A percentile compares a stretch with the other conserved stretches of the same genome.
Conservation (phyloP, 2,888 invertebrate genomes). For the Odontocolon sp. region DNA sequence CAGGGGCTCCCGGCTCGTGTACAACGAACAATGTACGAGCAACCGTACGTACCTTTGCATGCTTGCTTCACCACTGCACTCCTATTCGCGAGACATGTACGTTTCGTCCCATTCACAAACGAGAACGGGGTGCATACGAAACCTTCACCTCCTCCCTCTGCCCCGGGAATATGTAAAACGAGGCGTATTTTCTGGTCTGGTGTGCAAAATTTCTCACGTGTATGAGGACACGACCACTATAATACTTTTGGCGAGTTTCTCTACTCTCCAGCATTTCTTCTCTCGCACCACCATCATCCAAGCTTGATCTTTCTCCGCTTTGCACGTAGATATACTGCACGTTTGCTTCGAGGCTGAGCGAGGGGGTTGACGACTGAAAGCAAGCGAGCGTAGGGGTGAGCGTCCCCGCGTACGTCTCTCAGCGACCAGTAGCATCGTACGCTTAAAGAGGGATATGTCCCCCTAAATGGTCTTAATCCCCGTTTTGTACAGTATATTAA, state of each 20-base stretch:
- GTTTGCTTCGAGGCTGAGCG: no score
- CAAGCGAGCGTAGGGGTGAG: no score
- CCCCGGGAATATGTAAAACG: slow-evolving; percentile 66
- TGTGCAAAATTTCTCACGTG: slow-evolving; percentile 1
- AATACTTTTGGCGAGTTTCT: no score
- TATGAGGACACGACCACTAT: not conserved
- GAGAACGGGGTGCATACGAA: slow-evolving; percentile 35
- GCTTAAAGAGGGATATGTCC: not conserved
- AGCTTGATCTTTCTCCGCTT: no score
- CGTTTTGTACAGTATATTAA: not conserved
- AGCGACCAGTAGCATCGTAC: no score
- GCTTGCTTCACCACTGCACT: slow-evolving; percentile 2
- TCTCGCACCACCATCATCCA: no score
- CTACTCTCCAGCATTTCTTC: no score
- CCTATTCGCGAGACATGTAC: slow-evolving; percentile 8
- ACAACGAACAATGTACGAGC: slow-evolving; percentile 31
- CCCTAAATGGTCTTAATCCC: not conserved
- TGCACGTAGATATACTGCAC: no score
- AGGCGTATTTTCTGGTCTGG: slow-evolving; percentile 54
- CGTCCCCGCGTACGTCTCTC: no score
- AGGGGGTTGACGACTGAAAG: no score
- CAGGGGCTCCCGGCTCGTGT: slow-evolving; percentile 4
- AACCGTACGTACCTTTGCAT: slow-evolving; percentile 21
- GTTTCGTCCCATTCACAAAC: slow-evolving; percentile 45
- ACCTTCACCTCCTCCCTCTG: slow-evolving; percentile 20